Conservation (phyloP, 1,140 invertebrate species). For the Antheraea mylitta region DNA sequence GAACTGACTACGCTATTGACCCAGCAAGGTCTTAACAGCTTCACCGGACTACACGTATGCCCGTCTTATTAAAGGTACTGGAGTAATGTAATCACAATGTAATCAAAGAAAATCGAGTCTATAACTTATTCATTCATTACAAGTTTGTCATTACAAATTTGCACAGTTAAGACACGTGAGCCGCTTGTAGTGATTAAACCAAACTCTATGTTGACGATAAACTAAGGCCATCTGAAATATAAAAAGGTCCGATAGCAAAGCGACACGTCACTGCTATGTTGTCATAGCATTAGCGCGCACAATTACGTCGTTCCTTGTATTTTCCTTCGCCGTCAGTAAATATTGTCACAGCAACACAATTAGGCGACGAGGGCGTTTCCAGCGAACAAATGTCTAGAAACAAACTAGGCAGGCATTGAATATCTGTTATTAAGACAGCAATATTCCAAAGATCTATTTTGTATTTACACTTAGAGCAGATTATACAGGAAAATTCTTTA, state of each 20-base stretch:
- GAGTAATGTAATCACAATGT: too few relatives aligned
- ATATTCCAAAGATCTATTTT: neutral
- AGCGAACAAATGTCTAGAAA: conserved; percentile 1
- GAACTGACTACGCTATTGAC: too few relatives aligned
- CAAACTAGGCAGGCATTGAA: neutral
- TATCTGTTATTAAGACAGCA: neutral
- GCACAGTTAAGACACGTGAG: too few relatives aligned
- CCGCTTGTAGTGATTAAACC: neutral
- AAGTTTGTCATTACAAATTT: too few relatives aligned
- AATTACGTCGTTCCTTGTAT: conserved; percentile 3
- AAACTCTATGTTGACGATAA: neutral
- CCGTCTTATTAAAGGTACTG: too few relatives aligned
- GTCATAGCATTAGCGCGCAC: neutral
- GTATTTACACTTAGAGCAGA: too few relatives aligned
- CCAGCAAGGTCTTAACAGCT: too few relatives aligned
- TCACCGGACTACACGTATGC: too few relatives aligned
- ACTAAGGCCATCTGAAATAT: neutral
- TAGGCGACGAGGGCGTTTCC: neutral
- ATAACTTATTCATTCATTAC: too few relatives aligned
- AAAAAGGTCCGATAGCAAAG: neutral
- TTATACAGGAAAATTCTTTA: too few relatives aligned
- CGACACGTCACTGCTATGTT: neutral
- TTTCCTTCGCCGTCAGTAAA: conserved; percentile 2
- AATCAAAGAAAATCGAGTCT: too few relatives aligned
- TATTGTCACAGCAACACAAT: neutral